phyloP scores from a whole-genome alignment of 2,888 invertebrate species.

The Melanostoma mellinum region DNA sequence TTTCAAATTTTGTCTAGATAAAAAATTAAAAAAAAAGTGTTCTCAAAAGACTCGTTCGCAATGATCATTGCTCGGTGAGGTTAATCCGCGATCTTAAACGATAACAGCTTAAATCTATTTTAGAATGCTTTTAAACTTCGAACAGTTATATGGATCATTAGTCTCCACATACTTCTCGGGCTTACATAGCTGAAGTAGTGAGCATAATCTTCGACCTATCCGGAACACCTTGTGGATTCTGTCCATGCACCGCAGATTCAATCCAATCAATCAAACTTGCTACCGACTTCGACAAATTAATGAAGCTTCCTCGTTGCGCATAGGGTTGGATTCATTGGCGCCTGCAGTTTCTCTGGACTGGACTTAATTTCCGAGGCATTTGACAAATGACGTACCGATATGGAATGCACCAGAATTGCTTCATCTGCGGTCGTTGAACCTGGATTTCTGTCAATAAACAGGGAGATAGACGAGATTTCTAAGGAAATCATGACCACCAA shows the following conservation, averaged over 20 bases:
- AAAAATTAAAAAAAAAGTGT: too few relatives aligned
- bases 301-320: slow-evolving; percentile 88
- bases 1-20: too few relatives aligned
- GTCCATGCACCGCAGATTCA: slow-evolving; percentile 90
- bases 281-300: slow-evolving; percentile 93
- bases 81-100: slow-evolving; percentile 99
- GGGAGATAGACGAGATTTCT: slow-evolving; percentile 98
- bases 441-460: slow-evolving; percentile 98
- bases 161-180: slow-evolving; percentile 96
- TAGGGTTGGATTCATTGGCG: slow-evolving; percentile 80
- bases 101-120: slow-evolving; percentile 99
- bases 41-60: slow-evolving; percentile 96
- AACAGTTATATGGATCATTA: slow-evolving; percentile 97
- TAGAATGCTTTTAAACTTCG: slow-evolving; percentile 98
- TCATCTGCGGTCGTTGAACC: slow-evolving; percentile 88
- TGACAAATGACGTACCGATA: slow-evolving; percentile 89
- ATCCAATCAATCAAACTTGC: slow-evolving; percentile 96
- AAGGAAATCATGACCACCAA: slow-evolving; percentile 96
- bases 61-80: slow-evolving; percentile 99
- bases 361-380: slow-evolving; percentile 92
- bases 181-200: slow-evolving; percentile 99
- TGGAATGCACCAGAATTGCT: slow-evolving; percentile 81
- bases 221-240: slow-evolving; percentile 84
- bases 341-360: slow-evolving; percentile 89
- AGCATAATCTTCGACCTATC: slow-evolving; percentile 90